These are phyloP conservation scores for Cristatella mucedo DNA, from an alignment of 2,888 invertebrate species.

Conservation along the genomic window DNA sequence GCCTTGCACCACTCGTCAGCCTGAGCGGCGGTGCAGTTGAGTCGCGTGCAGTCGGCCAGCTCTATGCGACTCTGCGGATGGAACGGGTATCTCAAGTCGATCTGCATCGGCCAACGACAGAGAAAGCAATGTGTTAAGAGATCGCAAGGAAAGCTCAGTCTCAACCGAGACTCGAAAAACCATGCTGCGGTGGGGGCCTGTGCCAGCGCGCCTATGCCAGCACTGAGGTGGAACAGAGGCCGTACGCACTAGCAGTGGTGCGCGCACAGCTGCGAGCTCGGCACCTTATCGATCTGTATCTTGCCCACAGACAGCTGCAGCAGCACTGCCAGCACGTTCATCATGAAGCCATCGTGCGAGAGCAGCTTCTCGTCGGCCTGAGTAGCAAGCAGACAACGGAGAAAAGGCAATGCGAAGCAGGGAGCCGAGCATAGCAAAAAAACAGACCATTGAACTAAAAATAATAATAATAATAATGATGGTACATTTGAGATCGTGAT, in stretches of 20 bases:
- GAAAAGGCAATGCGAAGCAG: too few species aligned
- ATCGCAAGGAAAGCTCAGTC: too few species aligned
- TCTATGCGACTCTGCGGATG: conserved; percentile 46
- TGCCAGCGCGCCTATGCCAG: too few species aligned
- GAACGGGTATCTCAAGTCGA: conserved; percentile 75
- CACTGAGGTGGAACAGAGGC: too few species aligned
- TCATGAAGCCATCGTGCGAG: conserved; percentile 85
- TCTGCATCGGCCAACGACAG: conserved; percentile 18
- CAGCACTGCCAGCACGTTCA: conserved; percentile 75
- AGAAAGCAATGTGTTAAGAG: background rate
- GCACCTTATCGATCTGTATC: conserved; percentile 56
- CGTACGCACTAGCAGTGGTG: too few species aligned
- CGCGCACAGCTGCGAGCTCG: too few species aligned
- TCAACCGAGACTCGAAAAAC: too few species aligned
- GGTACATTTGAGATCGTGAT: background rate
- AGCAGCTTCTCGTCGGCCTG: conserved; percentile 64
- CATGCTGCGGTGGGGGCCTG: too few species aligned
- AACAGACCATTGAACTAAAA: background rate
- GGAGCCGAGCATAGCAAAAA: too few species aligned
- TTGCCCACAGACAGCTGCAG: conserved; percentile 75
- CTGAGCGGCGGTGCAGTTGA: conserved; percentile 66
- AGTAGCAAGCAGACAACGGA: too few species aligned
- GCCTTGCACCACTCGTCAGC: conserved; percentile 53
- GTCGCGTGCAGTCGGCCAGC: conserved; percentile 48
- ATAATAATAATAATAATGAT: background rate